These are phyloP conservation scores for Ariopsis seemanni DNA, from an alignment of 2,113 vertebrate species.

Conservation along the genomic window DNA sequence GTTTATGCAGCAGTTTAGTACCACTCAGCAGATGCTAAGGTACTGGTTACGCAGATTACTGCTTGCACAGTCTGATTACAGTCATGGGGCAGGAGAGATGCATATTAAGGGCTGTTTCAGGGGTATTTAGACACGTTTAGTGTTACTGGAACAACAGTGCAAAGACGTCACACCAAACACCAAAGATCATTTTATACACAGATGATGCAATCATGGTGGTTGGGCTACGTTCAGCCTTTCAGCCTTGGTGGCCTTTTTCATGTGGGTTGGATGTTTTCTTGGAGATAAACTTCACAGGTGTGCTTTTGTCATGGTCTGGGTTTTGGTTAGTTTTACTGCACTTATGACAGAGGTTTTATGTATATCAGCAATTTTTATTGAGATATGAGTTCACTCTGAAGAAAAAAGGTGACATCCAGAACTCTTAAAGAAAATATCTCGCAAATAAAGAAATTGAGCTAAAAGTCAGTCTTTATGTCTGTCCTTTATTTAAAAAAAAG, in stretches of 20 bases:
- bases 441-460: no score
- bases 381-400: background rate
- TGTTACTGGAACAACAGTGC: slow-evolving; percentile 38
- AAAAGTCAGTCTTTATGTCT: no score
- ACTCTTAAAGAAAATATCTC: no score
- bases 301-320: background rate
- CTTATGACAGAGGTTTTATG: background rate
- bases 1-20: slow-evolving; percentile 19
- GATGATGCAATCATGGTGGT: background rate
- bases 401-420: background rate
- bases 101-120: slow-evolving; percentile 40
- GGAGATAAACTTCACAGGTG: background rate
- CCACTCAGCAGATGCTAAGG: slow-evolving; percentile 43
- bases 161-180: slow-evolving; percentile 16
- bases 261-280: background rate
- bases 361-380: background rate
- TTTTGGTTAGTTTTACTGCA: background rate
- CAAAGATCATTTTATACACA: background rate
- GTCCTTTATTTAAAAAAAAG: no score
- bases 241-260: background rate
- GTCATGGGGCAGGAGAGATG: slow-evolving; percentile 27
- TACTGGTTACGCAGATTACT: slow-evolving; percentile 45
- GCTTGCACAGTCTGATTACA: slow-evolving; percentile 38
- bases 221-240: background rate
- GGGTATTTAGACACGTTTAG: slow-evolving; percentile 41